Conservation (phyloP, 2,113 vertebrate species). For the Labeo rohita region DNA sequence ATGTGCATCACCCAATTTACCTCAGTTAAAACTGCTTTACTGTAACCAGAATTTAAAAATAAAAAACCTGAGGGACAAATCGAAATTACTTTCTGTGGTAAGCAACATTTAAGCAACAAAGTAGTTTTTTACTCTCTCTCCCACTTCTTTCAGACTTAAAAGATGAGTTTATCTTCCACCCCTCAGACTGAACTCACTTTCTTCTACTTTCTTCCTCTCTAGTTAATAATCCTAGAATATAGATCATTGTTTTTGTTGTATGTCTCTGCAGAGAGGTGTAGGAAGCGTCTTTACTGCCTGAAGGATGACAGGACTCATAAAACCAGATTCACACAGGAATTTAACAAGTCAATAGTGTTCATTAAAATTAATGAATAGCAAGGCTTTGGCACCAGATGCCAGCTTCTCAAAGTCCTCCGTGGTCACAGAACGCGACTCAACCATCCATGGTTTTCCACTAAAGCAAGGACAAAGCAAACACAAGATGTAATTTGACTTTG, state of each 20-base stretch:
- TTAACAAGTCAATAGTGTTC: conserved; percentile 50
- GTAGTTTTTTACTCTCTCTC: neutral
- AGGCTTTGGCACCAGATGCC: conserved; percentile 53
- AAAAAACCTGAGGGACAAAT: neutral
- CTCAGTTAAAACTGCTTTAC: neutral
- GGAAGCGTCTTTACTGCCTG: conserved; percentile 39
- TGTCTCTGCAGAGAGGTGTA: conserved; percentile 18
- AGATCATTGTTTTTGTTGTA: conserved; percentile 8
- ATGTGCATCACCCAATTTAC: neutral
- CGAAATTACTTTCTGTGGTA: neutral
- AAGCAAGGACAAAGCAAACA: conserved; percentile 31
- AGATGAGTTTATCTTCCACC: neutral
- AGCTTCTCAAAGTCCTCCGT: conserved; percentile 33
- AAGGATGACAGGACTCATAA: conserved; percentile 43
- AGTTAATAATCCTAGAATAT: conserved; percentile 25
- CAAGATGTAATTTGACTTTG: conserved; percentile 14
- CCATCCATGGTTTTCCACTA: conserved; percentile 26
- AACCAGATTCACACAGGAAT: conserved; percentile 38
- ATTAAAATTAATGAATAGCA: conserved; percentile 59
- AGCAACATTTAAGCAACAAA: neutral
- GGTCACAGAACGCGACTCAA: conserved; percentile 32
- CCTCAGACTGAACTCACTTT: neutral
- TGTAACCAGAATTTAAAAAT: neutral
- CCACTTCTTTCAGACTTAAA: neutral
- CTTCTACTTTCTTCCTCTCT: neutral